These are phyloP conservation scores for Aleiodes sp. DNA, from an alignment of 1,140 invertebrate genomes.

Conservation along the genomic window DNA sequence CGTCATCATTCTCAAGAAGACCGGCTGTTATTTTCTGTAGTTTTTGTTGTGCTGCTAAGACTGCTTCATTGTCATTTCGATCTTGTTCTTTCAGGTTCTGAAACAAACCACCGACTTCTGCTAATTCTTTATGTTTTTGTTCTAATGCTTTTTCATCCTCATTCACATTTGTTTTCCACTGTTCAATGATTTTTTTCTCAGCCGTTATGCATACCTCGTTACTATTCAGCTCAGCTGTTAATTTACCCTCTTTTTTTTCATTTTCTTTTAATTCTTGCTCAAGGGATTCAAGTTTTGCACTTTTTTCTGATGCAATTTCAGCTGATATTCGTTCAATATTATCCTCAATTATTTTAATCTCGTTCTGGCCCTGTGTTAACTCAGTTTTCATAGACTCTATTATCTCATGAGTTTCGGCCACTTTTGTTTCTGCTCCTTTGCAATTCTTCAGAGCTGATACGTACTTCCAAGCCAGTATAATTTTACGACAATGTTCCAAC, in stretches of 20 bases:
- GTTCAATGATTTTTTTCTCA: constrained; percentile 76
- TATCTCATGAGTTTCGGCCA: constrained; percentile 66
- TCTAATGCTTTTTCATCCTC: constrained; percentile 77
- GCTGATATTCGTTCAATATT: constrained; percentile 66
- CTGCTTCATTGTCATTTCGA: constrained; percentile 73
- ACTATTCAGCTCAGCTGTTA: constrained; percentile 74
- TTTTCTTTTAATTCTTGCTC: constrained; percentile 74
- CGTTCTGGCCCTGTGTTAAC: constrained; percentile 69
- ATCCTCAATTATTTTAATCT: constrained; percentile 68
- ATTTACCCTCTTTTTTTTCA: constrained; percentile 76
- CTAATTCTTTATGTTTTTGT: constrained; percentile 74
- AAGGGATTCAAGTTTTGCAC: constrained; percentile 72
- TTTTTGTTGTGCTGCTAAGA: constrained; percentile 78
- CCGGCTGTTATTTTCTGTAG: constrained; percentile 88
- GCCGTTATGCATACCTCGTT: constrained; percentile 76
- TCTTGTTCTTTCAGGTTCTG: constrained; percentile 76
- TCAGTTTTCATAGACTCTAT: constrained; percentile 67
- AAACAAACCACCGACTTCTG: constrained; percentile 73
- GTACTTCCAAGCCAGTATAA: constrained; percentile 83
- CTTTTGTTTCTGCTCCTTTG: constrained; percentile 67
- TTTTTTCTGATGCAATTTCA: constrained; percentile 72
- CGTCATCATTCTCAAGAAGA: constrained; percentile 80
- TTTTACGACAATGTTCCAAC: constrained; percentile 83
- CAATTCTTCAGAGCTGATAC: constrained; percentile 66
- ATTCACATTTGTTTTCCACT: constrained; percentile 74